phyloP scores from a whole-genome alignment of 2,113 vertebrate genomes.

The Neofelis nebulosa region DNA sequence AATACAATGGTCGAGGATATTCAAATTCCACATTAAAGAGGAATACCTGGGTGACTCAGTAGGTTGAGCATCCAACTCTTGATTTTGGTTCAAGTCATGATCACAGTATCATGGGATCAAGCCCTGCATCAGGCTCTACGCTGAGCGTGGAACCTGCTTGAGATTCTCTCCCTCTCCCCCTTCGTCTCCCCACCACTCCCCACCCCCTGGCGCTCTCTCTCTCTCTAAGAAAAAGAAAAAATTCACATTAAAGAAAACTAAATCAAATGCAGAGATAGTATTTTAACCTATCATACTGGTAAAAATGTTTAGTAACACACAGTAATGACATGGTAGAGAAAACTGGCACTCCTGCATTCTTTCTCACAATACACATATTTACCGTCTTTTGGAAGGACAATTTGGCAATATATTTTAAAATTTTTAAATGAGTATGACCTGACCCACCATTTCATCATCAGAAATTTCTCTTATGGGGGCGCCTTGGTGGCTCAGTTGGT shows the following conservation, averaged over 20 bases:
- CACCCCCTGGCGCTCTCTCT: too few relatives aligned
- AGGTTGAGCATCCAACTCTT: too few relatives aligned
- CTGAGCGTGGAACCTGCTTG: too few relatives aligned
- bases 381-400: slow-evolving; percentile 9
- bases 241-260: slow-evolving; percentile 22
- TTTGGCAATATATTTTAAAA: background rate
- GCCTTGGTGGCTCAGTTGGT: too few relatives aligned
- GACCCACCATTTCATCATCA: slow-evolving; percentile 2
- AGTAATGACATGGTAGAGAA: background rate
- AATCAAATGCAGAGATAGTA: slow-evolving; percentile 20
- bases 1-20: background rate
- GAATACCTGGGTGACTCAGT: too few relatives aligned
- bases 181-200: too few relatives aligned
- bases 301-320: background rate
- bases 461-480: background rate
- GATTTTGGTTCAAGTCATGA: too few relatives aligned
- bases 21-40: slow-evolving; percentile 36
- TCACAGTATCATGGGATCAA: too few relatives aligned
- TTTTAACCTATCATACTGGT: background rate
- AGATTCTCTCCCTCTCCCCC: too few relatives aligned
- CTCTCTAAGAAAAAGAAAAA: too few relatives aligned
- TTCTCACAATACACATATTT: slow-evolving; percentile 3
- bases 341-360: background rate
- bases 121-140: too few relatives aligned
- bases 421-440: background rate